Evolutionary conservation across 2,888 invertebrate species (phyloP), one percentile per base, ranked within the genome.

Genomic region (Mimumesa dahlbomi): DNA sequence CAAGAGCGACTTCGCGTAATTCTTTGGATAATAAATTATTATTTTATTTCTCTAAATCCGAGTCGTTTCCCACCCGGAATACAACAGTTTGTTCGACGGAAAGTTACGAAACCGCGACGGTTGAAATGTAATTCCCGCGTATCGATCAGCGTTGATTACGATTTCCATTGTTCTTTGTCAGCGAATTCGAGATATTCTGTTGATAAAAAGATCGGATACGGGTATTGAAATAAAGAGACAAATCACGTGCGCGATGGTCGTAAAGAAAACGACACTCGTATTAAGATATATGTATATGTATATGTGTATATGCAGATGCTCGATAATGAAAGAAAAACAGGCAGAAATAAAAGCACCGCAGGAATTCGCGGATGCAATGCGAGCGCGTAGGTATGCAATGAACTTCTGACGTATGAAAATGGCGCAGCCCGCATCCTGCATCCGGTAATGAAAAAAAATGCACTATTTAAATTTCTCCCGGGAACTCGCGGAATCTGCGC

Each of bases 381-480:
- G n/a, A 63, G 13, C 43, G 58, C 48, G 7, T 1, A 45, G 50
- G 64, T 69, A 71, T 68, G 49, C 52, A 18, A n/a, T n/a, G n/a
- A n/a, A n/a, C n/a, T n/a, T 16, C 49, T 38, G 54, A 54, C 25
- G 50, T 25, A 53, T 21, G 52, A 57, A 65, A 59, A 64, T 52
- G 34, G 58, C 43, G 58, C 48, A 56, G 54, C 56, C 72, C 72
- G 70, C 70, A 65, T 72, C 59, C 65, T 65, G 56, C 52, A 14
- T 21, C 38, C 31, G 56, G 13, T 16, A 2, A 14, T 54, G 21
- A 46, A 66, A 63, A 70, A 70, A 25, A 5, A 52, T 49, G 52
- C 65, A 42, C 59, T 54, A 43, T 61, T 72, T 36, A 38, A 70
- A 52, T 21, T 56, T 57, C 38, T 16, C 50, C 9, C 4, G 16